Evolutionary conservation across 1,140 invertebrate genomes (phyloP).

Genomic region (Nasonia longicornis): DNA sequence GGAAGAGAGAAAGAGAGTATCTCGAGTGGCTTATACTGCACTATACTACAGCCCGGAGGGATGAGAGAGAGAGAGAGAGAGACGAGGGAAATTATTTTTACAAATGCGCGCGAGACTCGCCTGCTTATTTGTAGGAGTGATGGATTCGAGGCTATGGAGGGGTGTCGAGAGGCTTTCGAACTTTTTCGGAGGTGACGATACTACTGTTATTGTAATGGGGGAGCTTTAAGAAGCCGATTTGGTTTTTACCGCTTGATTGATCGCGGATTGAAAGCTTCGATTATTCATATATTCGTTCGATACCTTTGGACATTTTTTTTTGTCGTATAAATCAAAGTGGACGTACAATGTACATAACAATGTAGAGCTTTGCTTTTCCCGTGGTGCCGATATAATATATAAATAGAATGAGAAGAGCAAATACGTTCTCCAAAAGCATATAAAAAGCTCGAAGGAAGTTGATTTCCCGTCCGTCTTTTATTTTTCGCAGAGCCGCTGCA

Average conservation of each 20-base stretch:
- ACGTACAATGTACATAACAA: background rate
- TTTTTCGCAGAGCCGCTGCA: background rate
- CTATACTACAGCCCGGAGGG: background rate
- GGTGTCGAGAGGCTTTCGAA: background rate
- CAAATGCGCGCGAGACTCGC: background rate
- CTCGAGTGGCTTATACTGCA: background rate
- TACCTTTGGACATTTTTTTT: background rate
- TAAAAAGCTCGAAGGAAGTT: background rate
- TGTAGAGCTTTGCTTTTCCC: too few species aligned
- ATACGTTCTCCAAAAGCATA: background rate
- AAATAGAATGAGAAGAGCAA: background rate
- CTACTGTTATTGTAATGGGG: background rate
- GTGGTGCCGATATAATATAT: too few species aligned
- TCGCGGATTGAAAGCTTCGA: background rate
- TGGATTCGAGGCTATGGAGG: background rate
- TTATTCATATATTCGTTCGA: background rate
- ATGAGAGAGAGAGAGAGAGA: background rate
- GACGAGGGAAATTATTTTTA: background rate
- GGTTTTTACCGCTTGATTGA: background rate
- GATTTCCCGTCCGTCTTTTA: too few species aligned
- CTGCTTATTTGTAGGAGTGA: background rate
- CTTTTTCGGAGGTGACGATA: background rate
- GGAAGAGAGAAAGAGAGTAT: background rate
- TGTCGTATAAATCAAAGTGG: background rate
- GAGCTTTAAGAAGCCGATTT: background rate